A percentile compares a stretch with the other conserved stretches of the same genome.
These are phyloP conservation scores for Tachystola acroxantha DNA, from an alignment of 2,888 invertebrate genomes.

Conservation along the genomic window DNA sequence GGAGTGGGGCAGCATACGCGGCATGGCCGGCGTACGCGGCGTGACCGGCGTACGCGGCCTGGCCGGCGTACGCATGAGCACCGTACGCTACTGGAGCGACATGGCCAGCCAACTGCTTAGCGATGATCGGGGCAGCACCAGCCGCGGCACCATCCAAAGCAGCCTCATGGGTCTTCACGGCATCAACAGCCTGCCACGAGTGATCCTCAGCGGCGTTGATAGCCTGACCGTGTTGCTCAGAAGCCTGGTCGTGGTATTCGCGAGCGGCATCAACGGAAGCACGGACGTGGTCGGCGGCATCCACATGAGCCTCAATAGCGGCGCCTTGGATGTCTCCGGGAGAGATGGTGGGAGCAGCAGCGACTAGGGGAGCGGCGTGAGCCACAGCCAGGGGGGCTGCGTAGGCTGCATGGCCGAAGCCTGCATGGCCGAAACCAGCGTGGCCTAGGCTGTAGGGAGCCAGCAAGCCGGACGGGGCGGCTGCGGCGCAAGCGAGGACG, in stretches of 20 bases:
- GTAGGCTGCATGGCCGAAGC: slow-evolving; percentile 27
- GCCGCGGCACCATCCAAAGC: slow-evolving; percentile 68
- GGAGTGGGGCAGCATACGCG: slow-evolving; percentile 20
- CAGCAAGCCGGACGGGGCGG: slow-evolving; percentile 19
- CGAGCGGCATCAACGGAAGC: slow-evolving; percentile 63
- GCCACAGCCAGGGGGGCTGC: slow-evolving; percentile 38
- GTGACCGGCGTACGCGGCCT: slow-evolving; percentile 18
- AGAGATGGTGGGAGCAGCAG: slow-evolving; percentile 39
- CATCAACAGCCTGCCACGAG: slow-evolving; percentile 68
- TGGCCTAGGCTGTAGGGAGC: slow-evolving; percentile 21
- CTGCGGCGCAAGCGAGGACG: slow-evolving; percentile 42
- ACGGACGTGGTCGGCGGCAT: slow-evolving; percentile 65
- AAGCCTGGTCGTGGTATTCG: slow-evolving; percentile 65
- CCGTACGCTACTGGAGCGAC: slow-evolving; percentile 25
- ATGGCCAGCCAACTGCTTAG: slow-evolving; percentile 64
- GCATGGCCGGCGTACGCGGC: slow-evolving; percentile 25
- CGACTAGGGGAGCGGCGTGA: slow-evolving; percentile 36
- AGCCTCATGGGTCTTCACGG: slow-evolving; percentile 64
- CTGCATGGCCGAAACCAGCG: slow-evolving; percentile 16
- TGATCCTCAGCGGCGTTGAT: slow-evolving; percentile 70
- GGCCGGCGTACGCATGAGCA: slow-evolving; percentile 23
- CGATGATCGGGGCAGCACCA: slow-evolving; percentile 61
- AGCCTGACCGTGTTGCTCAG: slow-evolving; percentile 64
- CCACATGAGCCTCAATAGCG: slow-evolving; percentile 57
- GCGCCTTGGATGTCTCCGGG: slow-evolving; percentile 28